Conservation (phyloP, 2,797 vertebrate genomes). For the Molossus alvarezi region DNA sequence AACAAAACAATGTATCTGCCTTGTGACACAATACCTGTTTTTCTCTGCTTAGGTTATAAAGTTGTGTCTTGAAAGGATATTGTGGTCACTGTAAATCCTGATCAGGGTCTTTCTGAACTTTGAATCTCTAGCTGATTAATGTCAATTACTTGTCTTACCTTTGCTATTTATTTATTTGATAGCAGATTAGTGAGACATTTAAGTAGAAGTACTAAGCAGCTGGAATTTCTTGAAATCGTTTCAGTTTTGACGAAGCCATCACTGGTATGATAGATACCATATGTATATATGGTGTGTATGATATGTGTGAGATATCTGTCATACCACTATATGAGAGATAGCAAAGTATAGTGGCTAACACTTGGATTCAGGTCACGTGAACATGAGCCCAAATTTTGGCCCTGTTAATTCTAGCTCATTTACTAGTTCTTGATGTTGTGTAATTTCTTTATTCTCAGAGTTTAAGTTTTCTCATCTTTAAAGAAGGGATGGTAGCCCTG, state of each 20-base stretch:
- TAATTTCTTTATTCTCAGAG: neutral
- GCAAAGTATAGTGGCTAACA: neutral
- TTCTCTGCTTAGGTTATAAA: neutral
- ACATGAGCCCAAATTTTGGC: neutral
- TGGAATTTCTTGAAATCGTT: slow-evolving; percentile 39
- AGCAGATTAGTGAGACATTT: slow-evolving; percentile 1
- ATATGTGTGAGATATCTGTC: neutral
- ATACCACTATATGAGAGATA: neutral
- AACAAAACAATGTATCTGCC: neutral
- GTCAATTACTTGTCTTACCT: neutral
- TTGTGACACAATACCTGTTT: neutral
- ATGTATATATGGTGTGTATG: neutral
- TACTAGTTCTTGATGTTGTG: neutral
- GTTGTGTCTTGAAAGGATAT: slow-evolving; percentile 14
- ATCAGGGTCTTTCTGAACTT: slow-evolving; percentile 18
- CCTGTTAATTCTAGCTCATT: neutral
- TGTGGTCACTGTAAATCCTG: neutral
- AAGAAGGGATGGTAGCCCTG: neutral
- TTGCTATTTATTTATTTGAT: neutral
- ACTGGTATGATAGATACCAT: neutral
- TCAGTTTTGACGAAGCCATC: neutral
- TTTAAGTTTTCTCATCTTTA: slow-evolving; percentile 27
- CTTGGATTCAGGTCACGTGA: neutral
- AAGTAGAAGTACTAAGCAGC: neutral
- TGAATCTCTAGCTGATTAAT: neutral